These are phyloP conservation scores for Smittia aterrima DNA, from an alignment of 2,888 invertebrate species.

Conservation along the genomic window DNA sequence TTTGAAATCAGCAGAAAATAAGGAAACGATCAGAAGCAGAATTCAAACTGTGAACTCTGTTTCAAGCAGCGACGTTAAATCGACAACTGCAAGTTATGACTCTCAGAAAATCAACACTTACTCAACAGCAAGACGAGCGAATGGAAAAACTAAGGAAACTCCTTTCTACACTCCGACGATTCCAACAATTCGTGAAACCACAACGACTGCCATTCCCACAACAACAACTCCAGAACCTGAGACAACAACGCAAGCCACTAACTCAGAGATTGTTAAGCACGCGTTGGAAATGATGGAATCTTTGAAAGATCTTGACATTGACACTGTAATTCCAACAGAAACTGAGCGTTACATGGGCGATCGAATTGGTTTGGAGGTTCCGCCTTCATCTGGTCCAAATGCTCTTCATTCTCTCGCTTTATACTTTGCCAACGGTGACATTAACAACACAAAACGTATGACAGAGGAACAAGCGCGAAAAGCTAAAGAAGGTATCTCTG, in stretches of 20 bases:
- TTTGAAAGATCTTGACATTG: conserved; percentile 60
- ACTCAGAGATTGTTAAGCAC: conserved; percentile 60
- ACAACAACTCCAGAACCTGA: conserved; percentile 43
- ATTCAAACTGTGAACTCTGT: conserved; percentile 28
- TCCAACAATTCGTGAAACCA: conserved; percentile 46
- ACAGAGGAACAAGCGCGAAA: conserved; percentile 48
- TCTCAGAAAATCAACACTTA: conserved; percentile 46
- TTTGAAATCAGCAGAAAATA: conserved; percentile 16
- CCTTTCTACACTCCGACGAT: conserved; percentile 54
- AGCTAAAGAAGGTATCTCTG: conserved; percentile 57
- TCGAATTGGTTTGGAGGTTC: conserved; percentile 65
- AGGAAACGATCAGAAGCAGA: not conserved
- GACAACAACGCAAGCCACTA: conserved; percentile 44
- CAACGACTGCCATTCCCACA: conserved; percentile 42
- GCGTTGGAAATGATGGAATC: conserved; percentile 69
- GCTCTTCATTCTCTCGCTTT: conserved; percentile 75
- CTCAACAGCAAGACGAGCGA: conserved; percentile 48
- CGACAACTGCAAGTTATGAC: conserved; percentile 45
- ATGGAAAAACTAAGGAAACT: conserved; percentile 44
- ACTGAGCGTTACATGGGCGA: conserved; percentile 56
- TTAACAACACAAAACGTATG: conserved; percentile 47
- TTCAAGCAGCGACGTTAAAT: conserved; percentile 27
- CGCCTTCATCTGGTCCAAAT: conserved; percentile 73
- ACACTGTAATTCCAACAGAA: conserved; percentile 54
- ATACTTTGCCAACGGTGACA: conserved; percentile 65